Base-by-base conservation (phyloP, 2,113 vertebrate genomes). In the Caranx melampygus region DNA sequence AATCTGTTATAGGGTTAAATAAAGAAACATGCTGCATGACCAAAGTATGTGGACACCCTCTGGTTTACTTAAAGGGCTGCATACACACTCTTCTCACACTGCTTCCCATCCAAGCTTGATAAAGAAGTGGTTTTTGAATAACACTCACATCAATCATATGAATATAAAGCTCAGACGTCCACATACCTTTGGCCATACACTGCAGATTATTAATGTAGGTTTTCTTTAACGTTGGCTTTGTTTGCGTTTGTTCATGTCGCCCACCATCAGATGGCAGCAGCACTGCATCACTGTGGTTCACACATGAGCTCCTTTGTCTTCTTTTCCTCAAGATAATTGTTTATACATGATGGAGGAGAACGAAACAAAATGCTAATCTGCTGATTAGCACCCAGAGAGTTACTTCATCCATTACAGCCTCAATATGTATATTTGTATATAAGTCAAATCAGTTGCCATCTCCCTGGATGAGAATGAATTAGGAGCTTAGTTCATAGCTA, bases 261-360 rank as follows among this genome's bases (percentile, higher is more conserved):
- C 77, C 35, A 55, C 94, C 94, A 93, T 60, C 74, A 87, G 94
- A 77, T 89, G 94, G 94, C 94, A 94, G 94, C 81, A 93, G 82
- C 49, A 54, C 35, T 16, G 59, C 89, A 74, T 72, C 51, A 47
- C 49, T 70, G 26, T 5, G 42, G 15, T 66, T 68, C 8, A 6
- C 5, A 6, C 20, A 20, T 0, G 10, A 6, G 37, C 3, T n/a
- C 57, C 69, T 79, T 75, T 73, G 57, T 72, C 61, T 81, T 55
- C 10, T 64, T 44, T 57, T 66, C 31, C 20, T 58, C 31, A 62
- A 44, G 33, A 68, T 42, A 49, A 57, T 6, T 35, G 52, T 75
- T 77, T 42, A 15, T 63, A 47, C 13, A 26, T 72, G 65, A 83
- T 49, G 6, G 59, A 77, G 15, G 71, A 59, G 37, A 37, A 54